A percentile compares a stretch with the other conserved stretches of the same genome.
Evolutionary conservation across 2,888 invertebrate species (phyloP).

Genomic region (Cynaeus angustus): DNA sequence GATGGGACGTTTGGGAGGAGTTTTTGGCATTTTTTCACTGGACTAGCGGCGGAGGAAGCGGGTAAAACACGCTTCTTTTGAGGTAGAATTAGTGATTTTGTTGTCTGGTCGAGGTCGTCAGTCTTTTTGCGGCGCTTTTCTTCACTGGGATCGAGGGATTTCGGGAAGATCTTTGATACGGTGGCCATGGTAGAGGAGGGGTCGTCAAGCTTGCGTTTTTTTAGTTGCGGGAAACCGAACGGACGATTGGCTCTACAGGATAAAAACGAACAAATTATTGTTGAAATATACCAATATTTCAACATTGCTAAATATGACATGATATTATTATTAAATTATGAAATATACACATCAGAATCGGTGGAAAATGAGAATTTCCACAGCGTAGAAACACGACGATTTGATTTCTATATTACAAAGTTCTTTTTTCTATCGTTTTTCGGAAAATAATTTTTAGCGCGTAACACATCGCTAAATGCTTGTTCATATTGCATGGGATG

Average conservation of each 20-base stretch:
- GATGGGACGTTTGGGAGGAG: conserved; percentile 65
- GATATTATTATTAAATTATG: no score
- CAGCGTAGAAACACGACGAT: no score
- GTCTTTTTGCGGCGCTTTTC: conserved; percentile 69
- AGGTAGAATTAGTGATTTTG: conserved; percentile 72
- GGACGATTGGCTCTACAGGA: conserved; percentile 69
- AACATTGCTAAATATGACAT: no score
- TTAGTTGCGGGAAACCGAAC: conserved; percentile 76
- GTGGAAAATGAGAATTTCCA: no score
- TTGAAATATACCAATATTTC: no score
- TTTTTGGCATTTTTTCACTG: conserved; percentile 71
- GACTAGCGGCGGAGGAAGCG: conserved; percentile 58
- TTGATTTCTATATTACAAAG: no score
- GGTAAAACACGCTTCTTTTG: conserved; percentile 76
- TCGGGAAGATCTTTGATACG: conserved; percentile 62
- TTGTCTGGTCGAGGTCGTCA: conserved; percentile 65
- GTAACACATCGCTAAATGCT: no score
- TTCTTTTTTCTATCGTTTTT: no score
- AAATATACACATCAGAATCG: no score
- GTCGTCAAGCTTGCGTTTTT: conserved; percentile 80
- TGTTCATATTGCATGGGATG: no score
- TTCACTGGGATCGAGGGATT: conserved; percentile 56
- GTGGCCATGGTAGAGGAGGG: conserved; percentile 66
- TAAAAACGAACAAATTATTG: no score
- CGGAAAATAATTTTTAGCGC: no score